These are phyloP conservation scores for Gymnocypris eckloni DNA, from an alignment of 2,797 vertebrate species.

Conservation along the genomic window DNA sequence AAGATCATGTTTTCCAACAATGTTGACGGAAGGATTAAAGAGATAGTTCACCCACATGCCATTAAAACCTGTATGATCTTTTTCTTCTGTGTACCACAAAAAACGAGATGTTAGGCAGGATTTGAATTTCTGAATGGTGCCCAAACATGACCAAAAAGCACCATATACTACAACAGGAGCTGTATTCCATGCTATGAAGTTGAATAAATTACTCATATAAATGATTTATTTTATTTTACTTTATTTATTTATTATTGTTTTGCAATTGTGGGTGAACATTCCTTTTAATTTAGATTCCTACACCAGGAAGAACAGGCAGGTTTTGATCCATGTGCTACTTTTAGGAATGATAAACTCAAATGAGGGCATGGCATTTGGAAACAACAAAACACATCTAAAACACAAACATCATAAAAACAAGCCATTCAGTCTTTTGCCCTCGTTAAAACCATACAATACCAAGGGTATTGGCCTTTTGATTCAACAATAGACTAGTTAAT, in stretches of 20 bases:
- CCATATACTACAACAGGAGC: not conserved
- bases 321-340: not conserved
- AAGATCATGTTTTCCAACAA: not conserved
- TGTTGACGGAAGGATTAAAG: not conserved
- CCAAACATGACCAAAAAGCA: not conserved
- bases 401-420: not conserved
- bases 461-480: not conserved
- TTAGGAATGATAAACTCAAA: not conserved
- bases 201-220: not conserved
- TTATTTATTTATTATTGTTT: too few species aligned
- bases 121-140: not conserved
- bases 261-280: not conserved
- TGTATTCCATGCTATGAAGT: not conserved
- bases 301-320: not conserved
- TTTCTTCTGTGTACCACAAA: not conserved
- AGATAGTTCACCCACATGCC: not conserved
- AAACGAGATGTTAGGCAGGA: not conserved
- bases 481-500: slow-evolving; percentile 14
- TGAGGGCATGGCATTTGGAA: not conserved
- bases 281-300: not conserved
- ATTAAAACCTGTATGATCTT: not conserved
- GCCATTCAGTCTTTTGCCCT: not conserved
- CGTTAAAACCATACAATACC: not conserved
- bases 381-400: not conserved
- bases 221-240: too few species aligned